A percentile compares a stretch with the other conserved stretches of the same genome.
Evolutionary conservation across 2,797 vertebrate genomes (phyloP).

Genomic region (Acanthurus lineatus): DNA sequence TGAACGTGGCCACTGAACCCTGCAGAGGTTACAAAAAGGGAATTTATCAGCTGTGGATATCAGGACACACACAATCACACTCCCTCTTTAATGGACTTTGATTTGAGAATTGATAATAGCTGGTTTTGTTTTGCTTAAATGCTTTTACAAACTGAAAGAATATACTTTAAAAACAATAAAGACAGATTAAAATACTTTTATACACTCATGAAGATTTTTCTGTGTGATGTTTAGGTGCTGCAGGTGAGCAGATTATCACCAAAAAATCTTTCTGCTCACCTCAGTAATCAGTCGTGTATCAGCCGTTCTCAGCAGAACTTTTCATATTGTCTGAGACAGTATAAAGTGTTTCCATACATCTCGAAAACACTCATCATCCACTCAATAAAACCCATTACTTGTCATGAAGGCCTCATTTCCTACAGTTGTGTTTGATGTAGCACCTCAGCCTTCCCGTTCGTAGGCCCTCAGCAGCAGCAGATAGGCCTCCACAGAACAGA

Average conservation of each 20-base stretch:
- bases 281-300: constrained; percentile 51
- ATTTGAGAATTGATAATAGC: constrained; percentile 41
- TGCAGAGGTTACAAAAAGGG: constrained; percentile 75
- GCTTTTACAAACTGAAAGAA: constrained; percentile 6
- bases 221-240: constrained; percentile 60
- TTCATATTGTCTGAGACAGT: constrained; percentile 15
- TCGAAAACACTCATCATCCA: constrained; percentile 65
- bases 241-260: constrained; percentile 71
- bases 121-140: constrained; percentile 47
- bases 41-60: constrained; percentile 71
- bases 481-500: constrained; percentile 66
- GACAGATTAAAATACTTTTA: constrained; percentile 32
- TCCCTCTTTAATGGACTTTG: constrained; percentile 44
- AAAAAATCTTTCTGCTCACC: constrained; percentile 65
- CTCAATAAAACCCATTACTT: constrained; percentile 76
- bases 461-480: constrained; percentile 67
- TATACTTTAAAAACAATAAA: constrained; percentile 21
- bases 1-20: constrained; percentile 76
- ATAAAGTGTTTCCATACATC: constrained; percentile 36
- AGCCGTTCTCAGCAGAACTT: constrained; percentile 33
- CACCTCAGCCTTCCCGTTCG: constrained; percentile 24
- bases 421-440: constrained; percentile 77
- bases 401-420: constrained; percentile 82
- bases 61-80: constrained; percentile 50
- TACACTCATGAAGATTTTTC: constrained; percentile 27